Evolutionary conservation across 2,888 invertebrate genomes (phyloP), one percentile per base, ranked within the genome.

Genomic region (Meiosimyza decipiens): DNA sequence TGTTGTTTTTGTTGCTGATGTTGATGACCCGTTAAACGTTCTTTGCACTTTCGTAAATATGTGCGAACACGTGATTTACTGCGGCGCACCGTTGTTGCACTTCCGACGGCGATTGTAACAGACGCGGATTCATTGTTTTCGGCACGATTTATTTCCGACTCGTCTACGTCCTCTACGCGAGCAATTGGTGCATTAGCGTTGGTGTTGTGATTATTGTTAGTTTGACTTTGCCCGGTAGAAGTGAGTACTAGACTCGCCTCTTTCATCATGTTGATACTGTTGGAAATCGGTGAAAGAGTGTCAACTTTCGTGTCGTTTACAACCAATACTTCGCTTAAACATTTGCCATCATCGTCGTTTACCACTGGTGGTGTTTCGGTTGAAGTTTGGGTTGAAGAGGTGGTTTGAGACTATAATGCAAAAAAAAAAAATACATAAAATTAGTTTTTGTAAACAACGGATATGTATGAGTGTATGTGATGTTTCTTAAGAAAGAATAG

Each of bases 41-140:
- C 85, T 82, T 84, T 87, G 78, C 87, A 87, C 80, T 83, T 85
- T 77, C 83, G 84, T 50, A 87, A 81, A 82, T 87, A 87, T 75
- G 81, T 83, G 76, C 87, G 87, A 73, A 87, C 86, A 80, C 87
- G 87, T 79, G 87, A 86, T 82, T 86, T 87, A 79, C 83, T 86
- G 72, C 85, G 81, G 72, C 79, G 84, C 75, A 82, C 79, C 69
- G 66, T 15, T 18, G 16, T 15, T 40, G 40, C 18, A 33, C 71
- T 75, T 62, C 73, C 75, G 50, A 72, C 73, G 12, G 71, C 57
- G 28, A 73, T 63, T 62, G 72, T 55, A 72, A 67, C 51, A 62
- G 55, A 59, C 13, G 15, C 60, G 49, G 40, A 9, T 50, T 60
- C 68, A 15, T 11, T 57, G 50, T 54, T 68, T 65, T 51, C 65